Percentiles rank a stretch among this genome's conserved stretches.
Evolutionary conservation across 1,140 invertebrate species (phyloP).

Genomic region (Copidosoma floridanum): DNA sequence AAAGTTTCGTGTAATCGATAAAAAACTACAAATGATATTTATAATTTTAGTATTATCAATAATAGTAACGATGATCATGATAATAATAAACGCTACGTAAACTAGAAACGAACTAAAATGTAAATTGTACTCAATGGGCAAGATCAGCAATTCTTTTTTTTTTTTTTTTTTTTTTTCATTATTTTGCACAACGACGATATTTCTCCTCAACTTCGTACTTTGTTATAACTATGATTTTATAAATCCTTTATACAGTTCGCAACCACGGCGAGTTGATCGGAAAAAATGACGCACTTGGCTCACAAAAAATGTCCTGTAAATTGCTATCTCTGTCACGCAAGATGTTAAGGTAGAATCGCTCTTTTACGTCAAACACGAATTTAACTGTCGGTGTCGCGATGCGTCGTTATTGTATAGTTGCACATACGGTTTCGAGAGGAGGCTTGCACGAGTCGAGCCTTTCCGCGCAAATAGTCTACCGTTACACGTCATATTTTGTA

Average conservation of each 20-base stretch:
- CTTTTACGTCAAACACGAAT: no score
- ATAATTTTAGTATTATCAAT: neutral
- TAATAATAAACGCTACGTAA: constrained; percentile 8
- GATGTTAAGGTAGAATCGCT: no score
- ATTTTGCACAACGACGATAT: constrained; percentile 18
- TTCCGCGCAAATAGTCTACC: constrained; percentile 7
- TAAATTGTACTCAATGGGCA: constrained; percentile 29
- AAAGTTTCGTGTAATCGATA: constrained; percentile 1
- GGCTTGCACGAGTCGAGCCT: neutral
- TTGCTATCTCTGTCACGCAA: constrained; percentile 10
- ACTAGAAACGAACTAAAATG: constrained; percentile 18
- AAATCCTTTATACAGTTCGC: constrained; percentile 24
- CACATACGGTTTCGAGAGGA: neutral
- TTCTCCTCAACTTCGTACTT: constrained; percentile 20
- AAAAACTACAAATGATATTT: neutral
- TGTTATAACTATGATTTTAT: no score
- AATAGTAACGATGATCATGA: neutral
- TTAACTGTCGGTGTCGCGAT: no score
- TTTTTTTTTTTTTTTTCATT: no score
- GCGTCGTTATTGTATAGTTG: no score
- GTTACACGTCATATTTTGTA: constrained; percentile 8
- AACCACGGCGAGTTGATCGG: neutral
- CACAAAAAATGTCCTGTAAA: constrained; percentile 13
- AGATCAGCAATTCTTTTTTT: constrained; percentile 10
- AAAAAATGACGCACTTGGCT: constrained; percentile 17